These are phyloP conservation scores for Lithobates sylvaticus DNA, from an alignment of 2,797 vertebrate species.

Conservation along the genomic window DNA sequence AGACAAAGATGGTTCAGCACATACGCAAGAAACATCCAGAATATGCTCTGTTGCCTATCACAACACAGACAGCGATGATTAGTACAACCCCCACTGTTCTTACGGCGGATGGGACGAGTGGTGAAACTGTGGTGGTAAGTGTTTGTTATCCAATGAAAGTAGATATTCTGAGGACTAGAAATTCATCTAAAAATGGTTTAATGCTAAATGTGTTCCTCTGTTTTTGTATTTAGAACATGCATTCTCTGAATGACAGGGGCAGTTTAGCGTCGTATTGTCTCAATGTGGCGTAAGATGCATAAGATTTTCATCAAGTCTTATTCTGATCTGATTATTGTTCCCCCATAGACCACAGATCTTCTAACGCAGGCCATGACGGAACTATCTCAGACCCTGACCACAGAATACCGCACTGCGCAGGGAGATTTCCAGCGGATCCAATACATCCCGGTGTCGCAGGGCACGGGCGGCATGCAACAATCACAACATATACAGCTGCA, in stretches of 20 bases:
- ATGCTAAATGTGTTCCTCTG: too few species aligned
- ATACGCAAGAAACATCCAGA: conserved; percentile 98
- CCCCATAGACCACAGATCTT: conserved; percentile 90
- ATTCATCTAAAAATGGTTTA: too few species aligned
- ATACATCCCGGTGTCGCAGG: conserved; percentile 94
- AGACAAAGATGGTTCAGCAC: conserved; percentile 99
- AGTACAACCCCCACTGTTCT: conserved; percentile 88
- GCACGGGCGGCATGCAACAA: conserved; percentile 84
- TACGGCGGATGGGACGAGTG: conserved; percentile 81
- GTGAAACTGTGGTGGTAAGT: conserved; percentile 94
- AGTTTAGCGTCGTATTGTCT: background rate
- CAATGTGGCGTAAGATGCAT: too few species aligned
- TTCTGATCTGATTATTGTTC: background rate
- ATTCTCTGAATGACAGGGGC: background rate
- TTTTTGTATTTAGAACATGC: background rate
- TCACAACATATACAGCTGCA: conserved; percentile 96
- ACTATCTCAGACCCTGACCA: conserved; percentile 93
- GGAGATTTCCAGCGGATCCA: conserved; percentile 97
- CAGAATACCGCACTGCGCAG: conserved; percentile 91
- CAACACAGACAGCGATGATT: conserved; percentile 88
- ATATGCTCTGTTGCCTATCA: conserved; percentile 85
- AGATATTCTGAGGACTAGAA: too few species aligned
- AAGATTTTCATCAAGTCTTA: too few species aligned
- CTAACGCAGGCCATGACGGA: conserved; percentile 98
- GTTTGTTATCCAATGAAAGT: too few species aligned